A percentile compares a stretch with the other conserved stretches of the same genome.
phyloP scores from a whole-genome alignment of 2,888 invertebrate genomes.

The Papilio elwesi region DNA sequence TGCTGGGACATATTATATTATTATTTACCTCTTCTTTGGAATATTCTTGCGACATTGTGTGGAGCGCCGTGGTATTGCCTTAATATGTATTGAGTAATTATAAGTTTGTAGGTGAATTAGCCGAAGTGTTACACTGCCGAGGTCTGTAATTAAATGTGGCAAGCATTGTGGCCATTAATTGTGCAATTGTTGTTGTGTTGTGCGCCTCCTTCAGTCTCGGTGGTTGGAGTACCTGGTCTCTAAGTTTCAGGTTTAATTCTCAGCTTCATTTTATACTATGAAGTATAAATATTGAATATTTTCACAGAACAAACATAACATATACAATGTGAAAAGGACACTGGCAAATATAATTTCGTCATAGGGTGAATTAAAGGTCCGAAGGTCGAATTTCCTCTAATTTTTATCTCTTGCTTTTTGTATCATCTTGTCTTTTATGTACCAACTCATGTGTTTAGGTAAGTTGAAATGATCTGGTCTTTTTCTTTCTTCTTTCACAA shows the following conservation, averaged over 20 bases:
- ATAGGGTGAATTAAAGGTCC: no score
- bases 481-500: no score
- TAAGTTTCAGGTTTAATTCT: neutral
- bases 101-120: slow-evolving; percentile 10
- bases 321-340: no score
- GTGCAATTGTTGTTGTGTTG: slow-evolving; percentile 3
- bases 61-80: neutral
- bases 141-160: neutral
- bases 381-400: no score
- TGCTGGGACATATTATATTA: no score
- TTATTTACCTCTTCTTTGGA: neutral
- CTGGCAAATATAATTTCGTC: no score
- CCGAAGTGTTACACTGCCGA: neutral
- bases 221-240: neutral
- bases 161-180: slow-evolving; percentile 2
- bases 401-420: no score
- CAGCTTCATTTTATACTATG: neutral
- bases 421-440: no score
- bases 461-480: no score
- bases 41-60: neutral
- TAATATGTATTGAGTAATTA: neutral
- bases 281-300: neutral
- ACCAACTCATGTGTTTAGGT: no score
- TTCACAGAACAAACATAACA: no score
- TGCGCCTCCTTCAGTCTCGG: neutral